Evolutionary conservation across 2,888 invertebrate species (phyloP).

Genomic region (Scotopteryx bipunctaria): DNA sequence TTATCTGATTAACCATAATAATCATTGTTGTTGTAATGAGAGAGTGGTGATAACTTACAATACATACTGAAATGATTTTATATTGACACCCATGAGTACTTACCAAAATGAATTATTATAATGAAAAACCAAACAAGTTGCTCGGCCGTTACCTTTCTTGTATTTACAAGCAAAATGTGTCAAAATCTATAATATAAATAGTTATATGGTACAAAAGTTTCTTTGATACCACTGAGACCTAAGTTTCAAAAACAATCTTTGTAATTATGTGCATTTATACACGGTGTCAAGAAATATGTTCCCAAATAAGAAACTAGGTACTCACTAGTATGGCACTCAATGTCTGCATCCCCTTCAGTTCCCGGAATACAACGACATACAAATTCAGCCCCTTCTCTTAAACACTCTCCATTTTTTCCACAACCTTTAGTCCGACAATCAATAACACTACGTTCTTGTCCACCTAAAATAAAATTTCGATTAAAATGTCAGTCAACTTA

Average conservation of each 20-base stretch:
- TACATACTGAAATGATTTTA: conserved; percentile 1
- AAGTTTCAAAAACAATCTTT: conserved; percentile 19
- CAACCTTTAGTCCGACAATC: conserved; percentile 94
- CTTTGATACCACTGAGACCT: conserved; percentile 11
- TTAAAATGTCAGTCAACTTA: too few species aligned
- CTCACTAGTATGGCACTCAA: conserved; percentile 86
- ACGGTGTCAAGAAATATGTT: conserved; percentile 59
- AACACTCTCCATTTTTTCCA: conserved; percentile 93
- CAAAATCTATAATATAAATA: background rate
- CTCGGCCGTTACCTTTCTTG: conserved; percentile 36
- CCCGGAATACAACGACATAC: conserved; percentile 91
- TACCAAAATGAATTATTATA: conserved; percentile 4
- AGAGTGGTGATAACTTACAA: conserved; percentile 29
- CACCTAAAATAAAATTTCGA: conserved; percentile 65
- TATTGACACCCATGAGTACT: conserved; percentile 18
- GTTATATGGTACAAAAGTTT: conserved; percentile 12
- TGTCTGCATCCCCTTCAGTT: conserved; percentile 87
- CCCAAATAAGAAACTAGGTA: too few species aligned
- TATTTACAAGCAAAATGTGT: conserved; percentile 48
- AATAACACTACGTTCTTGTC: conserved; percentile 82
- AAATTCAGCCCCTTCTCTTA: conserved; percentile 92
- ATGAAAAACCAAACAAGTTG: conserved; percentile 2
- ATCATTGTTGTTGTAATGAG: conserved; percentile 7
- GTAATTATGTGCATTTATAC: conserved; percentile 75
- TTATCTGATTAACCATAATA: background rate